Evolutionary conservation across 1,140 invertebrate genomes (phyloP).

Genomic region (Polypedilum pembai): DNA sequence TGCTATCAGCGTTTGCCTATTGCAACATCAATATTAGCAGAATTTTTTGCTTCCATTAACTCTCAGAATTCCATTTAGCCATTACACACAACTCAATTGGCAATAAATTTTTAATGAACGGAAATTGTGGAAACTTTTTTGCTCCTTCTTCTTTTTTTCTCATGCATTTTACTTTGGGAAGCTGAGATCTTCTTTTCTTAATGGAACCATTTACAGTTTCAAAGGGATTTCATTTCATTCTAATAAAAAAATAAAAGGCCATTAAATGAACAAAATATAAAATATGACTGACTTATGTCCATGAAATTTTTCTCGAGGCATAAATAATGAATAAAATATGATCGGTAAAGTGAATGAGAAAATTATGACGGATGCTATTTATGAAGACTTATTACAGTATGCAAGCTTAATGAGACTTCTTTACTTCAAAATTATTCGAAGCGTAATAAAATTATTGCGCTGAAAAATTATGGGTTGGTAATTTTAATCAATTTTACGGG

Average conservation of each 20-base stretch:
- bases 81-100: slow-evolving; percentile 6
- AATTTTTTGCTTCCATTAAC: neutral
- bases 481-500: too few species aligned
- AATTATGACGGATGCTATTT: too few species aligned
- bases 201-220: slow-evolving; percentile 12
- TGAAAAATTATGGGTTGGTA: too few species aligned
- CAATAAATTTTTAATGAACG: slow-evolving; percentile 19
- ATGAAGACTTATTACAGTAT: too few species aligned
- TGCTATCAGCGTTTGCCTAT: too few species aligned
- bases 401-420: too few species aligned
- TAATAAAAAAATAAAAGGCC: slow-evolving; percentile 1
- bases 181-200: neutral
- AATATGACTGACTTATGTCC: slow-evolving; percentile 12
- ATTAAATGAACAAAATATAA: neutral
- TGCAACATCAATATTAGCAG: neutral
- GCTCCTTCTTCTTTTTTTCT: neutral
- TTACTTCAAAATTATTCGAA: too few species aligned
- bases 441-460: too few species aligned
- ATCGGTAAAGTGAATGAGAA: too few species aligned
- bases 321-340: slow-evolving; percentile 2
- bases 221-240: neutral
- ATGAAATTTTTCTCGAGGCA: neutral
- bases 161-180: neutral
- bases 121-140: slow-evolving; percentile 15
- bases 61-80: slow-evolving; percentile 1